A percentile compares a stretch with the other conserved stretches of the same genome.
Conservation (phyloP, 2,797 vertebrate genomes). For the Bovichtus diacanthus region DNA sequence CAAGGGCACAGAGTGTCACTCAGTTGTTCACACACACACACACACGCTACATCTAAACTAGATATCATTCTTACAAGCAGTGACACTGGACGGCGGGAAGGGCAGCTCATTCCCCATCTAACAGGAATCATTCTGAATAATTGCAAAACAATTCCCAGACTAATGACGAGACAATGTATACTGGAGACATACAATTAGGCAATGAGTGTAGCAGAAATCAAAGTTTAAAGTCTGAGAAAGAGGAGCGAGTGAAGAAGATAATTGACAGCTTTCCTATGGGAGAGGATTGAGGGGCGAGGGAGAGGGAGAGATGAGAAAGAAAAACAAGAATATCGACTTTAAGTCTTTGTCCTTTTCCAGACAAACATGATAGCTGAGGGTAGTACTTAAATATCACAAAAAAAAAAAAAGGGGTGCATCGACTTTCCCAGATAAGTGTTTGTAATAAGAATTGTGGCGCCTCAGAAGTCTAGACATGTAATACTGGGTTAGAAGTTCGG, state of each 20-base stretch:
- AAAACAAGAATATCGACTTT: background rate
- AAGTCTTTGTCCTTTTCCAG: background rate
- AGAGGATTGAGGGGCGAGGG: background rate
- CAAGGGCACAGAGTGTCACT: background rate
- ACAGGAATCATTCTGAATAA: constrained; percentile 46
- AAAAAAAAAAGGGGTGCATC: background rate
- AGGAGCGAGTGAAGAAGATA: no score
- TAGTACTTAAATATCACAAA: background rate
- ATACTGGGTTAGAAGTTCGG: background rate
- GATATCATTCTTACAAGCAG: background rate
- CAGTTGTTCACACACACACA: background rate
- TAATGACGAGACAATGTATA: constrained; percentile 27
- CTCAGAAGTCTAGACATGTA: background rate
- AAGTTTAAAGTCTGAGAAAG: background rate
- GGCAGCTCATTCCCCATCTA: constrained; percentile 31
- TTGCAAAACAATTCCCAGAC: constrained; percentile 35
- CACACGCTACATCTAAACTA: constrained; percentile 8
- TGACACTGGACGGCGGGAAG: background rate
- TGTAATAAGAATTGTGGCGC: background rate
- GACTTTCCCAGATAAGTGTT: background rate
- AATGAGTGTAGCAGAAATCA: background rate
- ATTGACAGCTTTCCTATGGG: background rate
- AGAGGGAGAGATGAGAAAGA: background rate
- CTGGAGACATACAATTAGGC: constrained; percentile 3
- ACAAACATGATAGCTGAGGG: background rate